Conservation (phyloP, 1,140 invertebrate genomes). For the Kradibia gibbosae region DNA sequence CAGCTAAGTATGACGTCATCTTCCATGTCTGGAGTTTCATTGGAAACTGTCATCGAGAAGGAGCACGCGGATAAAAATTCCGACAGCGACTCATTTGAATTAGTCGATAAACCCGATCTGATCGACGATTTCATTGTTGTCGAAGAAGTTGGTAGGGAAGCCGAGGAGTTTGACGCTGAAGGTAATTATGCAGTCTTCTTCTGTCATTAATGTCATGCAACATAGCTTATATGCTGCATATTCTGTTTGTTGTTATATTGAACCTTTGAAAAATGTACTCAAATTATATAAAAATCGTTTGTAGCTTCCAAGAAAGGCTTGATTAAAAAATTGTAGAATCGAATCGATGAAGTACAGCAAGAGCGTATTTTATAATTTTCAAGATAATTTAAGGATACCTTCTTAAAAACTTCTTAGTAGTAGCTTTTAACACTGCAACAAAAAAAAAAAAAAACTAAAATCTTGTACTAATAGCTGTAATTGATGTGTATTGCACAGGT, state of each 20-base stretch:
- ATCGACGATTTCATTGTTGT: slow-evolving; percentile 90
- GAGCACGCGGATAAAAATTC: slow-evolving; percentile 77
- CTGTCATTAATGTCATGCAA: neutral
- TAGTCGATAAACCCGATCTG: slow-evolving; percentile 87
- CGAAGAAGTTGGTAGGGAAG: slow-evolving; percentile 88
- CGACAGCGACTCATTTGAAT: slow-evolving; percentile 90
- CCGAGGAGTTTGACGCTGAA: slow-evolving; percentile 84
- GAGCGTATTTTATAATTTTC: too few relatives aligned
- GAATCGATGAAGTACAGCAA: too few relatives aligned
- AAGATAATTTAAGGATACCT: too few relatives aligned
- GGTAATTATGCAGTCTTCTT: slow-evolving; percentile 64
- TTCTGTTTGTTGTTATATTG: too few relatives aligned
- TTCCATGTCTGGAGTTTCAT: slow-evolving; percentile 67
- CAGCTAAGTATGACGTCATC: slow-evolving; percentile 70
- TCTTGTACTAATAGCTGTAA: neutral
- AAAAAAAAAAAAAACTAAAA: too few relatives aligned
- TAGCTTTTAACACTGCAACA: too few relatives aligned
- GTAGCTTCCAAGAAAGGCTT: too few relatives aligned
- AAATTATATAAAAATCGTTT: too few relatives aligned
- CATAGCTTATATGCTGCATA: too few relatives aligned
- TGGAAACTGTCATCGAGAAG: slow-evolving; percentile 72
- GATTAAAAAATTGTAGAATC: too few relatives aligned
- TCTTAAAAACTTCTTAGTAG: too few relatives aligned
- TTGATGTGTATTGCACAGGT: slow-evolving; percentile 6
- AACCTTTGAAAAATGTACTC: too few relatives aligned